A percentile compares a stretch with the other conserved stretches of the same genome.
Evolutionary conservation across 2,113 vertebrate genomes (phyloP).

Genomic region (Dermatemys mawii): DNA sequence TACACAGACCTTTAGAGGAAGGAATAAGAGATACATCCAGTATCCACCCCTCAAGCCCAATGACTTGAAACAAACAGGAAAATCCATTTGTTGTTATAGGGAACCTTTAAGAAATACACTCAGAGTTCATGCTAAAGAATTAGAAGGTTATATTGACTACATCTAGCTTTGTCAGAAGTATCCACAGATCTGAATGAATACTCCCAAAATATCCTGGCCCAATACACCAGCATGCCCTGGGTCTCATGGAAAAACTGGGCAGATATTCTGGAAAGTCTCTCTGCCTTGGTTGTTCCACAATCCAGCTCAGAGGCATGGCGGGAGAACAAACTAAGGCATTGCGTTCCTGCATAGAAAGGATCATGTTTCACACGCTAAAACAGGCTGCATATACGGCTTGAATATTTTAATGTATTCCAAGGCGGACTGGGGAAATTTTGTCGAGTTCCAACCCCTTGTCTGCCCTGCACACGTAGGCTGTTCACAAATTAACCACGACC

Average conservation of each 20-base stretch:
- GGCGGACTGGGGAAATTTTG: neutral
- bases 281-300: neutral
- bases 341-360: neutral
- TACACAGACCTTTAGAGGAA: accelerated
- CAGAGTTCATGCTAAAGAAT: neutral
- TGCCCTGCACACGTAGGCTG: neutral
- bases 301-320: neutral
- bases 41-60: neutral
- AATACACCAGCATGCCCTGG: accelerated
- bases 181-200: neutral
- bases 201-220: accelerated
- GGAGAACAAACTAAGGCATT: neutral
- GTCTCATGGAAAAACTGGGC: neutral
- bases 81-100: neutral
- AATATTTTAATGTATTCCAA: neutral
- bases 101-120: neutral
- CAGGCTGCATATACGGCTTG: neutral
- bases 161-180: neutral
- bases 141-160: neutral
- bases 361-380: neutral
- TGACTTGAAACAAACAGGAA: neutral
- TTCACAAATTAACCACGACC: neutral
- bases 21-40: neutral
- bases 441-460: neutral
- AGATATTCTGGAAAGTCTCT: neutral